Evolutionary conservation across 2,797 vertebrate genomes (phyloP), one percentile per base, ranked within the genome.

Genomic region (Peromyscus aztecus): DNA sequence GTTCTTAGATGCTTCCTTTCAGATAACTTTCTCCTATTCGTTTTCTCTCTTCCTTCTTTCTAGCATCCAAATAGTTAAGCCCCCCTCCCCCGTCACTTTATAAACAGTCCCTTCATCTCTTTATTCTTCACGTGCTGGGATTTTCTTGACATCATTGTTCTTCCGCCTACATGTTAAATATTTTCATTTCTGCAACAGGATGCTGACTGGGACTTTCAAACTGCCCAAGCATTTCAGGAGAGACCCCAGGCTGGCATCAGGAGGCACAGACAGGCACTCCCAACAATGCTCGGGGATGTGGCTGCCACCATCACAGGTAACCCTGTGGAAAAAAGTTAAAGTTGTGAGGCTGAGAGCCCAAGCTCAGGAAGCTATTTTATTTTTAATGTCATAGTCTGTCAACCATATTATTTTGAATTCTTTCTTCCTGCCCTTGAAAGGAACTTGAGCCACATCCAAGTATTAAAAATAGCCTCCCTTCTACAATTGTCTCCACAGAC

Each of bases 401-500:
- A 92, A 65, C 46, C 69, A 84, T 75, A 86, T 90, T 95, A 89
- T 92, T 92, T 95, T 96, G 83, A 94, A 83, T 94, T 85, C 85
- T 94, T 95, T 95, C 90, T 96, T 95, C 92, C 89, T 95, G 78
- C 63, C 52, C 77, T 89, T 96, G 96, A 96, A 85, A 95, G 83
- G 93, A 81, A 96, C 49, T 95, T 96, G 91, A 85, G 40, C 17
- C 57, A 65, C 46, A 89, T 96, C 59, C 87, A 96, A 77, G 80
- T 57, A 87, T 93, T 97, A 97, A 95, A 96, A 96, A 96, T 97
- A 96, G 59, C 86, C 27, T 94, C 46, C 24, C 67, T 97, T 82
- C 94, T 61, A 89, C 89, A 96, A 91, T 80, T 63, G 82, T 95
- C 86, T 95, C 73, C 10, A 17, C 7, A 95, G 89, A 97, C 91